Base-by-base conservation (phyloP, 2,797 vertebrate species). In the Champsocephalus esox region DNA sequence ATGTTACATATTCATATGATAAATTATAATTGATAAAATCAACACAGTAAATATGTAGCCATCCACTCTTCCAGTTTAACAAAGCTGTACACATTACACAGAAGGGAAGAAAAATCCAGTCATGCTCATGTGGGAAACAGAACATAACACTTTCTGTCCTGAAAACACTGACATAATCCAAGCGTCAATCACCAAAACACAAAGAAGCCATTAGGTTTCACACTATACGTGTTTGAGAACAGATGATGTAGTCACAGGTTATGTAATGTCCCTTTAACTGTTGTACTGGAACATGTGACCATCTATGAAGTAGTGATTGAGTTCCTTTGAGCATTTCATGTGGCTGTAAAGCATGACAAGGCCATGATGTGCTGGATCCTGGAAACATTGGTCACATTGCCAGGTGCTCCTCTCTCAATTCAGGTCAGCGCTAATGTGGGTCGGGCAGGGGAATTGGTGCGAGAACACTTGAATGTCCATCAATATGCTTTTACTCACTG, bases 351-450 rank as follows among this genome's bases (percentile, higher is more conserved):
- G 79, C 84, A 82, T 84, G 73, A 80, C 82, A 46, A 63, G 32
- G 74, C 88, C 21, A 11, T 76, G 87, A 87, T 81, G 65, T 52
- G 68, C 70, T 80, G 79, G 74, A 83, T 84, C 85, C 79, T 82
- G 63, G 85, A 85, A 85, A 77, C 70, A 82, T 73, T 84, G 78
- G 87, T 86, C 88, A 86, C 75, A 74, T 87, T 67, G 75, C 81
- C 79, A 59, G 87, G 80, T 75, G 69, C 81, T 85, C 61, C 28
- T 70, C 81, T 81, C 83, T 85, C 87, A 80, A 73, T 91, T 87
- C 89, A 89, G 88, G 90, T 89, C 92, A 88, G 58, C 17, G 75
- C 77, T 70, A 74, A 56, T 75, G 75, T 70, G 79, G 75, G 78
- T 74, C 19, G 17, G 69, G 73, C 38, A 67, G 73, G 75, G 48